Percentiles rank a stretch among this genome's conserved stretches.
Evolutionary conservation across 2,113 vertebrate genomes (phyloP).

Genomic region (Mungos mungo): DNA sequence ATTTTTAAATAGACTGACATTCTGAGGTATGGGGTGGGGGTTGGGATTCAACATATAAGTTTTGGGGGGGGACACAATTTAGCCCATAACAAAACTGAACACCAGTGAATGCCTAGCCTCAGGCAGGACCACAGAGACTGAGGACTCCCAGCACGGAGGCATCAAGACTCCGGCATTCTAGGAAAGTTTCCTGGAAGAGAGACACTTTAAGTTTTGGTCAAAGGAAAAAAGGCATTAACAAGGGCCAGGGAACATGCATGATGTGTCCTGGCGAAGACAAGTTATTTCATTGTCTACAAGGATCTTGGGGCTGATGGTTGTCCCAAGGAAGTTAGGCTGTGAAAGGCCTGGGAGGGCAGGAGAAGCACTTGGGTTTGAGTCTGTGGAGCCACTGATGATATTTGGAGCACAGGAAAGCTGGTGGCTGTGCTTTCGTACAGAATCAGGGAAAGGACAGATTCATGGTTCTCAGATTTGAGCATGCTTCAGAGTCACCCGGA

Average conservation of each 20-base stretch:
- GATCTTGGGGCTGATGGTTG: neutral
- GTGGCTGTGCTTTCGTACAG: neutral
- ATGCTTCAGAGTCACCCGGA: neutral
- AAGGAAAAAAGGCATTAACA: neutral
- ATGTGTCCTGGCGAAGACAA: neutral
- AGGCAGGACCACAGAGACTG: neutral
- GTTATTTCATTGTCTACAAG: neutral
- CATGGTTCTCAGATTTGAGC: neutral
- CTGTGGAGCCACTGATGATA: neutral
- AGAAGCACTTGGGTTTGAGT: neutral
- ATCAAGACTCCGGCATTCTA: neutral
- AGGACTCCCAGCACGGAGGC: neutral
- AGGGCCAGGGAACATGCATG: neutral
- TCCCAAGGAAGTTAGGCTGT: neutral
- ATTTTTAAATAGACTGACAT: neutral
- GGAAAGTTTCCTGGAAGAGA: constrained; percentile 13
- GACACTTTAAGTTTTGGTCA: neutral
- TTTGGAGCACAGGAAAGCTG: neutral
- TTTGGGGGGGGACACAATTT: neutral
- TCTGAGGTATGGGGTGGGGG: neutral
- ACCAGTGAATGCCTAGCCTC: neutral
- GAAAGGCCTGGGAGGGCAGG: neutral
- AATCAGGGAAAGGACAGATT: neutral
- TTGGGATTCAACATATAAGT: neutral
- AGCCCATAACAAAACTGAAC: neutral